A percentile compares a stretch with the other conserved stretches of the same genome.
phyloP scores from a whole-genome alignment of 2,888 invertebrate species.

The Magallana nippona region DNA sequence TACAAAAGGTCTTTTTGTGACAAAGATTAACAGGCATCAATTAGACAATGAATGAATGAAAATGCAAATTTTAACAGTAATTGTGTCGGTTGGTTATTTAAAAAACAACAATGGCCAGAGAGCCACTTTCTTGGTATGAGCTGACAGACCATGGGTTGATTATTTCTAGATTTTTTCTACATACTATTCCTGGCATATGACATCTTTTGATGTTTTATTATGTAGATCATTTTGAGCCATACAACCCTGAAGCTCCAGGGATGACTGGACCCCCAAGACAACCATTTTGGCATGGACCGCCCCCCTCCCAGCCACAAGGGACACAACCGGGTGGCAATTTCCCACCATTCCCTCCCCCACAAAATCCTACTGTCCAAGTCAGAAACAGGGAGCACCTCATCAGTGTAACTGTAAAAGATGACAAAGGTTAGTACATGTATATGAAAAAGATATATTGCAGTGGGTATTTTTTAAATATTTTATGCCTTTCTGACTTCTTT shows the following conservation, averaged over 20 bases:
- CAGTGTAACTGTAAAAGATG: constrained; percentile 6
- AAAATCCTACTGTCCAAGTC: constrained; percentile 64
- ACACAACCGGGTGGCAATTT: constrained; percentile 36
- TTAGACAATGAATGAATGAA: too few species aligned
- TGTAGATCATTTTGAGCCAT: constrained; percentile 60
- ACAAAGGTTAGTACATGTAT: not conserved
- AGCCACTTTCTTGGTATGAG: too few species aligned
- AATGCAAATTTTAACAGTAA: too few species aligned
- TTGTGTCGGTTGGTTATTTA: too few species aligned
- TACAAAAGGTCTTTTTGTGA: too few species aligned
- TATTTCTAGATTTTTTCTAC: too few species aligned
- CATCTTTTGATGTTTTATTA: constrained; percentile 24
- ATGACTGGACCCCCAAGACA: constrained; percentile 80
- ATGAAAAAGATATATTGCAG: not conserved
- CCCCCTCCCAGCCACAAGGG: constrained; percentile 35
- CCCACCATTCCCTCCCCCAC: constrained; percentile 47
- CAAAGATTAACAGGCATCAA: too few species aligned
- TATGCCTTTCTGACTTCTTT: too few species aligned
- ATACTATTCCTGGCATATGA: not conserved
- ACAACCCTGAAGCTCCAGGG: constrained; percentile 91
- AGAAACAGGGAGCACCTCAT: constrained; percentile 51
- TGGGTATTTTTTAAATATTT: not conserved
- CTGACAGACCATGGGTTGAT: too few species aligned
- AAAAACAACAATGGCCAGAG: too few species aligned
- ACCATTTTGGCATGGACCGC: constrained; percentile 47